phyloP scores from a whole-genome alignment of 1,140 invertebrate genomes.

The Microvelia longipes region DNA sequence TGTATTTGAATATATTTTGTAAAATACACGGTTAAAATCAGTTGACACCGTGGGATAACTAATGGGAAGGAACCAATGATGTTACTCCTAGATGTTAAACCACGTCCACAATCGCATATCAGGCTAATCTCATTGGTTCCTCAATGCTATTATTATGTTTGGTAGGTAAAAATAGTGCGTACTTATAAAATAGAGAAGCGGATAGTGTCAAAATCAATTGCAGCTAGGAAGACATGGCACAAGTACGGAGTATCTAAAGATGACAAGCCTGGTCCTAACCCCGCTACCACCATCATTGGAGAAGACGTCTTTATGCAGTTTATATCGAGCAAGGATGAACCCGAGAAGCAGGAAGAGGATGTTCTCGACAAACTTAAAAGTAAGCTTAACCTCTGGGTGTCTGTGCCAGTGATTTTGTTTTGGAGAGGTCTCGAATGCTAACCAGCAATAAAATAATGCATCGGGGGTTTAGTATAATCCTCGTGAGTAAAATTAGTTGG shows the following conservation, averaged over 20 bases:
- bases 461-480: too few relatives aligned
- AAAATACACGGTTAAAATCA: too few relatives aligned
- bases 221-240: conserved; percentile 76
- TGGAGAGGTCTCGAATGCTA: neutral
- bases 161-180: conserved; percentile 61
- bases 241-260: conserved; percentile 83
- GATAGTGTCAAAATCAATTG: conserved; percentile 82
- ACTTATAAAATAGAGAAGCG: conserved; percentile 85
- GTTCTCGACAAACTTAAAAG: conserved; percentile 56
- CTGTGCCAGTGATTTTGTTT: neutral
- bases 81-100: too few relatives aligned
- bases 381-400: conserved; percentile 16
- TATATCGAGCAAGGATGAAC: conserved; percentile 70
- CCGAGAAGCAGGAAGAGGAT: conserved; percentile 71
- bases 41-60: too few relatives aligned
- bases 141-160: too few relatives aligned
- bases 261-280: conserved; percentile 89
- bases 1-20: too few relatives aligned
- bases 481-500: too few relatives aligned
- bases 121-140: too few relatives aligned
- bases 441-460: too few relatives aligned
- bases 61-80: too few relatives aligned
- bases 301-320: conserved; percentile 95
- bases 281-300: conserved; percentile 83
- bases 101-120: too few relatives aligned